These are phyloP conservation scores for Melanotaenia duboulayi DNA, from an alignment of 2,113 vertebrate genomes.

Conservation along the genomic window DNA sequence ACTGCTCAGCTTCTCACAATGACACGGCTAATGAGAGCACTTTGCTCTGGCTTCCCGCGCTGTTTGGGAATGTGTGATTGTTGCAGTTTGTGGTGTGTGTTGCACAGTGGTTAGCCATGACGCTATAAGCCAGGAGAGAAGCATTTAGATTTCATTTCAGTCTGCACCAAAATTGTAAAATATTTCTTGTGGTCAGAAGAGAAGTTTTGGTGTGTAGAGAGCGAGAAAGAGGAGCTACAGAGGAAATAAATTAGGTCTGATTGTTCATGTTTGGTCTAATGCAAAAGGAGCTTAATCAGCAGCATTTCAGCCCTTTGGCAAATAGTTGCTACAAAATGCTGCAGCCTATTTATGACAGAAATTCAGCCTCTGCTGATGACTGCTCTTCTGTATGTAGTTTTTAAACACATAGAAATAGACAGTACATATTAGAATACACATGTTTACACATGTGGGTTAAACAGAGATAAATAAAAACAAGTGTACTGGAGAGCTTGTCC, in stretches of 20 bases:
- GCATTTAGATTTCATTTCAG: constrained; percentile 33
- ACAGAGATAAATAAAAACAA: too few relatives aligned
- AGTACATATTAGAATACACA: constrained; percentile 20
- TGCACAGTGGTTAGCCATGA: neutral
- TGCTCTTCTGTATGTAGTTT: constrained; percentile 26
- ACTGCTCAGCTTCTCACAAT: constrained; percentile 8
- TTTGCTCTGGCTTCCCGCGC: constrained; percentile 23
- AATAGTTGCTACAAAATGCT: constrained; percentile 48
- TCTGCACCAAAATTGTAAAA: constrained; percentile 48
- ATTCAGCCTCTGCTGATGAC: constrained; percentile 11
- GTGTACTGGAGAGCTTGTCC: too few relatives aligned
- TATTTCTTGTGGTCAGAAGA: constrained; percentile 2
- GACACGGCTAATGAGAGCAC: constrained; percentile 49
- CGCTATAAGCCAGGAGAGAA: constrained; percentile 28
- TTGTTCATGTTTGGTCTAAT: constrained; percentile 74
- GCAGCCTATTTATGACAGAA: constrained; percentile 54
- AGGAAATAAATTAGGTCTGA: constrained; percentile 68
- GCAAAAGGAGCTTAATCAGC: constrained; percentile 76
- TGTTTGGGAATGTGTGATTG: constrained; percentile 31
- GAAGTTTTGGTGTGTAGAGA: neutral
- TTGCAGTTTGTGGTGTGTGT: constrained; percentile 9
- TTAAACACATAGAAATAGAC: neutral
- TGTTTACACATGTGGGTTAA: neutral
- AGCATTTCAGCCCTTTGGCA: constrained; percentile 52
- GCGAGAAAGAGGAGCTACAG: constrained; percentile 12